These are phyloP conservation scores for Boleophthalmus pectinirostris DNA, from an alignment of 2,113 vertebrate species.

Conservation along the genomic window DNA sequence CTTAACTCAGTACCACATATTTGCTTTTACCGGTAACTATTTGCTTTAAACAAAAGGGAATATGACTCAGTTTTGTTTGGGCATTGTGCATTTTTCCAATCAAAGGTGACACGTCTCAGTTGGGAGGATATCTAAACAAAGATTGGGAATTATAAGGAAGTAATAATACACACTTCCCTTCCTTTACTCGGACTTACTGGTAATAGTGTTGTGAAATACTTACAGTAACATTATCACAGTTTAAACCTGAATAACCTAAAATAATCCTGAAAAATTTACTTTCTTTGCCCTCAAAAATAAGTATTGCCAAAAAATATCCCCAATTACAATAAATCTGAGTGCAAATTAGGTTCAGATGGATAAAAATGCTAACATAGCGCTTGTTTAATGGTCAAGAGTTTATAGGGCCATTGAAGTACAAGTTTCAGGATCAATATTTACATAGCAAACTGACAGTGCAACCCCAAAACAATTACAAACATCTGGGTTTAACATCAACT, in stretches of 20 bases:
- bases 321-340: neutral
- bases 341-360: neutral
- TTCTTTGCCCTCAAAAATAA: neutral
- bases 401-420: neutral
- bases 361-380: neutral
- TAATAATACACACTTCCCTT: constrained; percentile 34
- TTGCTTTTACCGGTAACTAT: no score
- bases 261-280: neutral
- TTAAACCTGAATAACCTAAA: constrained; percentile 7
- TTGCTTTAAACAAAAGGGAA: neutral
- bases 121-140: constrained; percentile 14
- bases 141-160: constrained; percentile 1
- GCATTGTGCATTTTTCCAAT: neutral
- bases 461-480: neutral
- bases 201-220: constrained; percentile 31
- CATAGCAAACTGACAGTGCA: neutral
- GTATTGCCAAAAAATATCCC: neutral
- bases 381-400: neutral
- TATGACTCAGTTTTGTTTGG: neutral
- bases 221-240: constrained; percentile 1
- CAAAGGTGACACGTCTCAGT: neutral
- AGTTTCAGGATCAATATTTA: neutral
- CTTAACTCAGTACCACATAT: neutral
- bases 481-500: neutral
- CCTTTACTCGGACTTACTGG: constrained; percentile 25